Evolutionary conservation across 1,140 invertebrate genomes (phyloP).

Genomic region (Eufriesea mexicana): DNA sequence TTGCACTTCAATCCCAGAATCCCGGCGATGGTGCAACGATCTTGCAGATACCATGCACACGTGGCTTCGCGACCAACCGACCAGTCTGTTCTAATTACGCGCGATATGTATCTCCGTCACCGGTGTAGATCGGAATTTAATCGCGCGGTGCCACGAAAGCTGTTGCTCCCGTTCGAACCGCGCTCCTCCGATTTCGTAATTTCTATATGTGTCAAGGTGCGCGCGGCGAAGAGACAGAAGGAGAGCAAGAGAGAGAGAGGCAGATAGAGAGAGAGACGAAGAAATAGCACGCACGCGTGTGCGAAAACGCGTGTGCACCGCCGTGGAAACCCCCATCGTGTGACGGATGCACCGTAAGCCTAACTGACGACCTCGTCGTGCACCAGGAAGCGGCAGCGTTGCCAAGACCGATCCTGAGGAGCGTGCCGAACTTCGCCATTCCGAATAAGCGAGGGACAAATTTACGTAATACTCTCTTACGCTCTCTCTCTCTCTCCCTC

Average conservation of each 20-base stretch:
- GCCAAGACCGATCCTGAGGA: constrained; percentile 23
- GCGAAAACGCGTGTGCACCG: constrained; percentile 5
- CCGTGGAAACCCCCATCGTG: not conserved
- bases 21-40: constrained; percentile 23
- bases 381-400: constrained; percentile 49
- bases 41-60: not conserved
- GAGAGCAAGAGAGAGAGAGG: too few species aligned
- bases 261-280: too few species aligned
- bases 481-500: constrained; percentile 22
- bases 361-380: constrained; percentile 1
- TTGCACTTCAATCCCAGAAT: not conserved
- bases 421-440: constrained; percentile 36
- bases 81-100: constrained; percentile 37
- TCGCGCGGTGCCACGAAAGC: constrained; percentile 20
- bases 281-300: not conserved
- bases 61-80: not conserved
- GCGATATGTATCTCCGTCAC: constrained; percentile 18
- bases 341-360: not conserved
- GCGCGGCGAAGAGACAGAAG: not conserved
- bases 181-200: constrained; percentile 54
- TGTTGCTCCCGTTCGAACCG: constrained; percentile 52
- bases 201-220: constrained; percentile 69
- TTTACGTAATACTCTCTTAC: constrained; percentile 70
- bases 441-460: constrained; percentile 49
- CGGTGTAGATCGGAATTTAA: constrained; percentile 41